Evolutionary conservation across 2,797 vertebrate genomes (phyloP), one percentile per base, ranked within the genome.

Genomic region (Enteromius radiatus): DNA sequence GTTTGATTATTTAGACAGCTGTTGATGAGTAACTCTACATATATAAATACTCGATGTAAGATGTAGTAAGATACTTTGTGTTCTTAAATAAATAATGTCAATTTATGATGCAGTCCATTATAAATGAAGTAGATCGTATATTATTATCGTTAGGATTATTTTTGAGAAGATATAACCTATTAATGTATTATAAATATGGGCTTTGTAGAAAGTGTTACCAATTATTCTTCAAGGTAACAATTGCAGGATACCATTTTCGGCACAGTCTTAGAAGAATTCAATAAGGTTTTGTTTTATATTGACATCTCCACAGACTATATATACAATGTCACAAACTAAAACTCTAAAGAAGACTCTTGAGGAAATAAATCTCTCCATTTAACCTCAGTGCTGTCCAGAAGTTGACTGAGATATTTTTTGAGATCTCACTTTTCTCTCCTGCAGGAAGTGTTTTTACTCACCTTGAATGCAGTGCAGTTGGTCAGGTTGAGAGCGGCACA

Each of bases 401-500:
- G 23, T 28, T 28, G 23, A 43, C 78, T 19, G 47, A 80, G 78
- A 69, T 67, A 49, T 78, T 49, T 36, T 36, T 52, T n/a, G 17
- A 73, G 28, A 73, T 52, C 23, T 33, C 8, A 2, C 3, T 64
- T 65, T 21, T 41, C n/a, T 26, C 36, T 73, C 23, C 36, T 47
- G 41, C 33, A 5, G 52, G 68, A 28, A 80, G 15, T 47, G 17
- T 77, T 67, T 64, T 52, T 63, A 56, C 59, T 88, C 80, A 86
- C 78, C 83, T 80, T 75, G 76, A 70, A 61, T 47, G 26, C 21
- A 38, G 19, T 61, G 64, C 64, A 83, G 56, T 79, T 19, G 31
- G 54, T 83, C 28, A 83, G 43, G 36, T 36, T 78, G 49, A 59
- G 49, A 61, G 36, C 45, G 82, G 88, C 88, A 81, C 88, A 86